Conservation (phyloP, 2,888 invertebrate species). For the Coleophora deauratella region DNA sequence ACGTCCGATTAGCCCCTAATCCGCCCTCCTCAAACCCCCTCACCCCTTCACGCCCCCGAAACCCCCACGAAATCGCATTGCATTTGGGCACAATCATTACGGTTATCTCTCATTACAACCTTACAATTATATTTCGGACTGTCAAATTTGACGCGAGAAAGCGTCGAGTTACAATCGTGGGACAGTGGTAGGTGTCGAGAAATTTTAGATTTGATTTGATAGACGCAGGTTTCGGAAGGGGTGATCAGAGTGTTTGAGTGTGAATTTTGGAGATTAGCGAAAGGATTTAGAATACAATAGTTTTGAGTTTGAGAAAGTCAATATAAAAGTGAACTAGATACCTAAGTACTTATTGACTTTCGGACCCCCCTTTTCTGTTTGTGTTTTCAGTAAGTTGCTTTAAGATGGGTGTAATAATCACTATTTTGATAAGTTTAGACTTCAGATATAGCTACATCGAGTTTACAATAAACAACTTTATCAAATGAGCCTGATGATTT, state of each 20-base stretch:
- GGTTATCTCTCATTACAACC: conserved; percentile 57
- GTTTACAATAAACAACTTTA: background rate
- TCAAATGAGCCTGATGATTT: background rate
- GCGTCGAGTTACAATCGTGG: conserved; percentile 11
- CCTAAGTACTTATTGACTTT: too few species aligned
- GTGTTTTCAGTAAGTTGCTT: too few species aligned
- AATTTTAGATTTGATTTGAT: conserved; percentile 32
- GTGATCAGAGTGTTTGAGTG: conserved; percentile 5
- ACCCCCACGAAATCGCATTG: conserved; percentile 40
- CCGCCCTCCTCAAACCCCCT: conserved; percentile 58
- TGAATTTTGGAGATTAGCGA: background rate
- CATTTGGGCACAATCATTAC: conserved; percentile 51
- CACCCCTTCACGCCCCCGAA: conserved; percentile 17
- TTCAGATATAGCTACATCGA: too few species aligned
- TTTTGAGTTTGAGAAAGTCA: too few species aligned
- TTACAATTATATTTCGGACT: conserved; percentile 33
- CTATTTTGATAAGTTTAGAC: too few species aligned
- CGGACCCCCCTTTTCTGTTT: too few species aligned
- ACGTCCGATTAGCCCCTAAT: conserved; percentile 61
- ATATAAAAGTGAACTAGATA: too few species aligned
- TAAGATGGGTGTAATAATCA: too few species aligned
- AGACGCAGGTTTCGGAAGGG: conserved; percentile 25
- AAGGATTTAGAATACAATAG: too few species aligned
- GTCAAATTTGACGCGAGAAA: conserved; percentile 17
- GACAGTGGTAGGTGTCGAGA: conserved; percentile 26